Evolutionary conservation across 2,113 vertebrate species (phyloP).

Genomic region (Myanophis thanlyinensis): DNA sequence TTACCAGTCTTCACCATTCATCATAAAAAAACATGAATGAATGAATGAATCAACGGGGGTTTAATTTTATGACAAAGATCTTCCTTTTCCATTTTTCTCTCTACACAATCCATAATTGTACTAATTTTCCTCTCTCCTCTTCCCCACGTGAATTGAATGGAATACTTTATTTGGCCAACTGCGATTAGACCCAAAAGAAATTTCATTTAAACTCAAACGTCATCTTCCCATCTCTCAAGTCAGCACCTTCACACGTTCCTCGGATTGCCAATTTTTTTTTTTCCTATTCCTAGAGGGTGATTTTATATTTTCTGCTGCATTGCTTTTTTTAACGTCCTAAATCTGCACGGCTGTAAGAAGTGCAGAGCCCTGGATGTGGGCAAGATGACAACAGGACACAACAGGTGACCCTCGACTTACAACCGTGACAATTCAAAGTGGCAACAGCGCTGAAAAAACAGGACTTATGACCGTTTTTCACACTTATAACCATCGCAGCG

Average conservation of each 20-base stretch:
- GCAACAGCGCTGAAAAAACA: no score
- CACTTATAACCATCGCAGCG: no score
- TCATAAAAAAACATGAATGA: neutral
- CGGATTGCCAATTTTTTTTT: neutral
- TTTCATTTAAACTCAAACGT: neutral
- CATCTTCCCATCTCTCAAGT: neutral
- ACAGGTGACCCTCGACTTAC: no score
- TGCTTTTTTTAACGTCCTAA: neutral
- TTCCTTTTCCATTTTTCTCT: neutral
- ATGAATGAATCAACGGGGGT: neutral
- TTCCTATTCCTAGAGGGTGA: neutral
- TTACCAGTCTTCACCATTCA: neutral
- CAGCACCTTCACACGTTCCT: neutral
- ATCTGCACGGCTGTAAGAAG: neutral
- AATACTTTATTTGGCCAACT: neutral
- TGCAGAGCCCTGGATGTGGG: neutral
- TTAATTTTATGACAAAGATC: neutral
- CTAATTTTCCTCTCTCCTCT: neutral
- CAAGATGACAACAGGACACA: neutral
- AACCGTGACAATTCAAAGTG: no score
- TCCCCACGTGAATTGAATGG: neutral
- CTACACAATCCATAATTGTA: neutral
- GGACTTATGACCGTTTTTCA: no score
- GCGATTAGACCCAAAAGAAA: no score
- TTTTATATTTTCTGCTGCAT: neutral